Percentiles rank a stretch among this genome's conserved stretches.
These are phyloP conservation scores for Boloria euphrosyne DNA, from an alignment of 2,888 invertebrate genomes.

Conservation along the genomic window DNA sequence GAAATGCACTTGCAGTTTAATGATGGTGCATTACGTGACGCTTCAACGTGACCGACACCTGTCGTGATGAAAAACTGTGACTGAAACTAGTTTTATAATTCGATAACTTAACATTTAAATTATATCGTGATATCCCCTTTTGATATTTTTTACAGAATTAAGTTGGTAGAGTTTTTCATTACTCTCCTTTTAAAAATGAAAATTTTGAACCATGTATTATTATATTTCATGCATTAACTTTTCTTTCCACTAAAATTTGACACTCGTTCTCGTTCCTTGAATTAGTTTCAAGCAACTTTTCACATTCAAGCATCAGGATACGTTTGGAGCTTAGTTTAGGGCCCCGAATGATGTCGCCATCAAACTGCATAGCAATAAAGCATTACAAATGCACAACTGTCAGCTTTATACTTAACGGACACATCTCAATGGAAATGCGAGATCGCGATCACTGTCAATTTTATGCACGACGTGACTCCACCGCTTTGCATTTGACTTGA, in stretches of 20 bases:
- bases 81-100: slow-evolving; percentile 35
- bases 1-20: slow-evolving; percentile 19
- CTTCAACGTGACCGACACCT: slow-evolving; percentile 61
- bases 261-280: background rate
- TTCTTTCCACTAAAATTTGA: background rate
- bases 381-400: slow-evolving; percentile 44
- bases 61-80: slow-evolving; percentile 42
- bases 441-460: slow-evolving; percentile 49
- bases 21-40: slow-evolving; percentile 31
- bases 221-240: background rate
- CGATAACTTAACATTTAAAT: slow-evolving; percentile 22
- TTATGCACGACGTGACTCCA: slow-evolving; percentile 50
- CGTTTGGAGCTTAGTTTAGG: slow-evolving; percentile 1
- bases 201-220: background rate
- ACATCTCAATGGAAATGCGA: slow-evolving; percentile 50
- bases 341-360: slow-evolving; percentile 32
- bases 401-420: slow-evolving; percentile 49
- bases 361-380: slow-evolving; percentile 36
- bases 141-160: slow-evolving; percentile 18
- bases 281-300: background rate
- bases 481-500: slow-evolving; percentile 47
- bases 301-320: background rate
- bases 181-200: background rate
- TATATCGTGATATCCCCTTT: slow-evolving; percentile 10
- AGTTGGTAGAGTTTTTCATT: background rate